phyloP scores from a whole-genome alignment of 2,113 vertebrate species.

The Egretta garzetta region DNA sequence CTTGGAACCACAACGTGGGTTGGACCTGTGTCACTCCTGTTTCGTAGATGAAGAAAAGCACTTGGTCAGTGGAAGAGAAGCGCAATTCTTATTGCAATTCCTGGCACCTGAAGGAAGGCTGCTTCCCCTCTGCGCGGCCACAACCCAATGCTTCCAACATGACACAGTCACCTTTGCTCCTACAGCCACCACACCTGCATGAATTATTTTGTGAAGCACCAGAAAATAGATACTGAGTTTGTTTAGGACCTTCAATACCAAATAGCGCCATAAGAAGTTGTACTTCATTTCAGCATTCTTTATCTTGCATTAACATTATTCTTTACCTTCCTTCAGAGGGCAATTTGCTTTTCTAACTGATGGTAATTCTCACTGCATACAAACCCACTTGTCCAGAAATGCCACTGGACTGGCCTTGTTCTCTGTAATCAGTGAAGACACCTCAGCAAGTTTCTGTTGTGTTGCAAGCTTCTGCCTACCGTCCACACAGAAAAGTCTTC shows the following conservation, averaged over 20 bases:
- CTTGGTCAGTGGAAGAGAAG: not conserved
- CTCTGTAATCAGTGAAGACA: not conserved
- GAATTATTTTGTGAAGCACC: not conserved
- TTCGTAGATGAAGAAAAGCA: not conserved
- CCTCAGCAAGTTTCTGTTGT: not conserved
- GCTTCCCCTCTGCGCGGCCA: not conserved
- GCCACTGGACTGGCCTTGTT: not conserved
- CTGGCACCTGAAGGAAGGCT: not conserved
- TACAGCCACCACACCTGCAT: not conserved
- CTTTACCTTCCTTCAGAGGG: not conserved
- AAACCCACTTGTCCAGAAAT: not conserved
- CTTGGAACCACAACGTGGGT: not conserved
- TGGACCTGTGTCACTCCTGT: not conserved
- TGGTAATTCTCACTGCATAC: not conserved
- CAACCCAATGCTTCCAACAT: not conserved
- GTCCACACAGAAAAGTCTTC: not conserved
- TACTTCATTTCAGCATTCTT: not conserved
- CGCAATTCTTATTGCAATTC: not conserved
- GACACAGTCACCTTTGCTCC: not conserved
- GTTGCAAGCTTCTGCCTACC: not conserved
- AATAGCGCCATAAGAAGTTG: not conserved
- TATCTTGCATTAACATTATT: not conserved
- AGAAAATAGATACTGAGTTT: not conserved
- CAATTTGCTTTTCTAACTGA: not conserved
- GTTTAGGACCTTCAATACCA: not conserved